Base-by-base conservation (phyloP, 2,113 vertebrate genomes). In the Pandion haliaetus region DNA sequence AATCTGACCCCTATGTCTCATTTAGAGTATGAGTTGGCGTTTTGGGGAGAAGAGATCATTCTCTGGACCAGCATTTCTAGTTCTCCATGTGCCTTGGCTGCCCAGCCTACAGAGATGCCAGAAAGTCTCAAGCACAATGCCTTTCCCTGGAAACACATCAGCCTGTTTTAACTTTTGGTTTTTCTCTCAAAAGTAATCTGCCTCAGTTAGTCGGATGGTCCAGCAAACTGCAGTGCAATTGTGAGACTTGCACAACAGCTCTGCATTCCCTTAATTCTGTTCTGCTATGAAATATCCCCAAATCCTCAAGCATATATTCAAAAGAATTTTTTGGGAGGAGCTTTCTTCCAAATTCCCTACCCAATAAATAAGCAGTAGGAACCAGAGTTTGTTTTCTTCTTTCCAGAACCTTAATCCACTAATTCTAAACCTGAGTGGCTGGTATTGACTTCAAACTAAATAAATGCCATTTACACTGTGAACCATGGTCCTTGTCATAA, bases 11-110 rank as follows among this genome's bases (percentile, higher is more conserved):
- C 42, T 8, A 34, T 54, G 15, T 65, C 54, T 69, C 71, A 36
- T 26, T 42, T 57, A 2, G 0, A 47, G 13, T 6, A 12, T 1
- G 17, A 44, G 6, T 58, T 58, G 10, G 49, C 32, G 45, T 80
- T 77, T 6, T 28, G 32, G 15, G 58, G 23, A 59, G n/a, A 36
- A 65, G 14, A 59, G 45, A 52, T 36, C 8, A 28, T 45, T 59
- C 36, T 50, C 49, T 44, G 29, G 36, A 40, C 29, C n/a, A 10
- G 0, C 24, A 20, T 42, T 86, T 80, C 45, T 55, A 0, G 0
- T 69, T 67, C 38, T 52, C 10, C 31, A 14, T 7, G 19, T 59
- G 26, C 14, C 31, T 73, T 28, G 9, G 23, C 25, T 82, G 59
- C 21, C 59, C 65, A 69, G 65, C 12, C 49, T 58, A 14, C 15